A percentile compares a stretch with the other conserved stretches of the same genome.
phyloP scores from a whole-genome alignment of 2,113 vertebrate species.

The Poecile atricapillus region DNA sequence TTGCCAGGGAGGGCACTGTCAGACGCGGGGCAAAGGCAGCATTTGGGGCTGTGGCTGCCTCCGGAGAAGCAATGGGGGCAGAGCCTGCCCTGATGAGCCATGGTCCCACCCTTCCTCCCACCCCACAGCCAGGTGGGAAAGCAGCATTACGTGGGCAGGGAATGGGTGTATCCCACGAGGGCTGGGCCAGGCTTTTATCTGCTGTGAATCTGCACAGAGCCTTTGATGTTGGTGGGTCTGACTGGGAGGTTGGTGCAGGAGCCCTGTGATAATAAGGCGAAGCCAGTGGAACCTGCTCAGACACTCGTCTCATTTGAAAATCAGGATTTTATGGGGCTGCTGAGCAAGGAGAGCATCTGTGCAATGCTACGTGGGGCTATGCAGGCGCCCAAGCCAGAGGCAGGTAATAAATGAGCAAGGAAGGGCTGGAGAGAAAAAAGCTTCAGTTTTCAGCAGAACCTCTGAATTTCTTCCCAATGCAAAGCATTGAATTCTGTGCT shows the following conservation, averaged over 20 bases:
- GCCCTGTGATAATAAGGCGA: background rate
- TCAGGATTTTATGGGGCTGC: background rate
- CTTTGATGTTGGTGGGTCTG: conserved; percentile 39
- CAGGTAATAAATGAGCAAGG: background rate
- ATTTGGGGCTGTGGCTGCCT: background rate
- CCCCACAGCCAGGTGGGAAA: background rate
- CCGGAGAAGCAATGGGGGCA: background rate
- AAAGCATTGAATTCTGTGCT: background rate
- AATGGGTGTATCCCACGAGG: background rate
- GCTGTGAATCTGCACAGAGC: background rate
- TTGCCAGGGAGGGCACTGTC: background rate
- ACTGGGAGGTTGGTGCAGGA: background rate
- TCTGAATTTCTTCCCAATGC: background rate
- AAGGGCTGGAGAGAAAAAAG: background rate
- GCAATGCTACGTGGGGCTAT: background rate
- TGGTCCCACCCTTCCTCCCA: background rate
- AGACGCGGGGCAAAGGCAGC: background rate
- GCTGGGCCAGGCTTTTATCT: conserved; percentile 34
- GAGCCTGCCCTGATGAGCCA: background rate
- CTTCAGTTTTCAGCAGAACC: background rate
- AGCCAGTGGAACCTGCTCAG: conserved; percentile 55
- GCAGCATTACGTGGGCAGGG: background rate
- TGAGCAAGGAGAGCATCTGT: background rate
- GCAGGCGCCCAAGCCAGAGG: background rate
- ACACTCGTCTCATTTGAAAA: background rate